Conservation (phyloP, 2,797 vertebrate genomes). For the Podarcis lilfordi region DNA sequence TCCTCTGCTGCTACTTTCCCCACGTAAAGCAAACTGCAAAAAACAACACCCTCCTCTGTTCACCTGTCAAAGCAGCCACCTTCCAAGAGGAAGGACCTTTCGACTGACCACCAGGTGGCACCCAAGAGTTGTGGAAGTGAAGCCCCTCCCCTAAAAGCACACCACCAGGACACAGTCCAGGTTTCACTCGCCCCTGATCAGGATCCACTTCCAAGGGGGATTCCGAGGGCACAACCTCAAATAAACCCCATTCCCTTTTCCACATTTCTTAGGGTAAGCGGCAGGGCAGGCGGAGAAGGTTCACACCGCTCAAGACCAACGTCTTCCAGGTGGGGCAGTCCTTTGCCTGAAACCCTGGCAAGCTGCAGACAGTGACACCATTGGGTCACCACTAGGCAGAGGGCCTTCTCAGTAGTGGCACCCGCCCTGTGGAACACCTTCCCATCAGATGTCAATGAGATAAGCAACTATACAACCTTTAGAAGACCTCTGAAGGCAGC, state of each 20-base stretch:
- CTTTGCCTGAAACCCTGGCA: too few species aligned
- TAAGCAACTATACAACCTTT: too few species aligned
- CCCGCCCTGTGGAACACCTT: too few species aligned
- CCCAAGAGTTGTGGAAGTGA: conserved; percentile 67
- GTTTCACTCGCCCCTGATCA: background rate
- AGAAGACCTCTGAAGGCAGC: too few species aligned
- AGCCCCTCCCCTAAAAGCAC: conserved; percentile 62
- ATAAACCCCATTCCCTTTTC: background rate
- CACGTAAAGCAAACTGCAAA: background rate
- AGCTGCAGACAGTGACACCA: background rate
- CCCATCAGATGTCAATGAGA: too few species aligned
- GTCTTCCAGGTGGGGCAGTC: too few species aligned
- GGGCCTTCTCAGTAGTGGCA: too few species aligned
- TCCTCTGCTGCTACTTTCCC: background rate
- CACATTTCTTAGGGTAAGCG: fast-evolving
- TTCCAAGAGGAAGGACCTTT: conserved; percentile 47
- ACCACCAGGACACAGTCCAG: conserved; percentile 20
- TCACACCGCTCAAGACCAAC: background rate
- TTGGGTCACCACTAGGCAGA: too few species aligned
- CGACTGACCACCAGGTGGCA: conserved; percentile 77
- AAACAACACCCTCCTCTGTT: fast-evolving
- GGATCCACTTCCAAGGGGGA: background rate
- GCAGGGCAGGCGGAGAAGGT: background rate
- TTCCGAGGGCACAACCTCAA: background rate
- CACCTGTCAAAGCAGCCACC: conserved; percentile 21